Conservation (phyloP, 1,140 invertebrate genomes). For the Anoplolepis gracilipes region DNA sequence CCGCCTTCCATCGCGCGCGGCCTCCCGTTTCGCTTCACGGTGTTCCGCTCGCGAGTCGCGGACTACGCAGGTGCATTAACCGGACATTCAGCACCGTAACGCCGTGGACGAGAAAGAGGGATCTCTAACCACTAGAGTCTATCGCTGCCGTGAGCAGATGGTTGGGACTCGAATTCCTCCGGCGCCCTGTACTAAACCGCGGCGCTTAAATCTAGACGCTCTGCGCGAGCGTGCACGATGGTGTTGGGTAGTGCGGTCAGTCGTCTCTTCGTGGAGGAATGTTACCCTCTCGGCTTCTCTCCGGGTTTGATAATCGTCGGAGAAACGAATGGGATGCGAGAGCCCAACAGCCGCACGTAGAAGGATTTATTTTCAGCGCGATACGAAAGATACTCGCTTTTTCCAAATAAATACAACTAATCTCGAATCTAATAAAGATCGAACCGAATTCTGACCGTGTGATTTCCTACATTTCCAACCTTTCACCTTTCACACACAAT, state of each 20-base stretch:
- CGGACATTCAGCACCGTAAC: conserved; percentile 83
- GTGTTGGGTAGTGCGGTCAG: conserved; percentile 23
- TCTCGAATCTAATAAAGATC: neutral
- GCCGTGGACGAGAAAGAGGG: conserved; percentile 70
- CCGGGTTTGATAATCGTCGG: conserved; percentile 22
- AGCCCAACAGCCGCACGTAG: neutral
- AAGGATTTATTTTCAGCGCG: neutral
- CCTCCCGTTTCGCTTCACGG: conserved; percentile 65
- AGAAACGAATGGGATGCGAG: neutral
- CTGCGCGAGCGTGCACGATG: conserved; percentile 30
- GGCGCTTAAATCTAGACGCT: conserved; percentile 60
- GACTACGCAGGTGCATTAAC: conserved; percentile 83
- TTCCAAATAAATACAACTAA: neutral
- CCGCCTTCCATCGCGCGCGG: conserved; percentile 62
- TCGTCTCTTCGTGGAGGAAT: conserved; percentile 50
- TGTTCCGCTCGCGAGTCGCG: conserved; percentile 73
- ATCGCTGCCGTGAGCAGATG: conserved; percentile 69
- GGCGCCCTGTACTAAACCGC: conserved; percentile 69
- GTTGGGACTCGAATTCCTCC: conserved; percentile 72
- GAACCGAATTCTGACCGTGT: neutral
- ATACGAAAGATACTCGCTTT: neutral
- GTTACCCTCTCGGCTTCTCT: conserved; percentile 33
- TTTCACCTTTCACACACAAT: too few species aligned
- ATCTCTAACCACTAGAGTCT: conserved; percentile 67
- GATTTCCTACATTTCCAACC: neutral